These are phyloP conservation scores for Bedellia somnulentella DNA, from an alignment of 2,888 invertebrate genomes.

Conservation along the genomic window DNA sequence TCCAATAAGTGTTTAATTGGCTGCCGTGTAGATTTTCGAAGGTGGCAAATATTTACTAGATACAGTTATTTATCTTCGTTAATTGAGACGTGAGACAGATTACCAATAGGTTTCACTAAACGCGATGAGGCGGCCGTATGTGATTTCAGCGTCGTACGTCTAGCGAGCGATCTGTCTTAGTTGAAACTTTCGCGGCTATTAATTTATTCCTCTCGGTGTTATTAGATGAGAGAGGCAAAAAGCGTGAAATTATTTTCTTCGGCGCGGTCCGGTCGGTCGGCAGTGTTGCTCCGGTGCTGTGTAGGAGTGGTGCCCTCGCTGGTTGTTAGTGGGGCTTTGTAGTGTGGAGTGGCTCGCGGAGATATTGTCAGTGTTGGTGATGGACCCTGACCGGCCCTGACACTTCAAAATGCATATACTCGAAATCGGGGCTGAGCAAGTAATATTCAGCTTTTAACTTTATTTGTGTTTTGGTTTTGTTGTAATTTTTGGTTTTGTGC, in stretches of 20 bases:
- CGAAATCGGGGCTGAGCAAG: conserved; percentile 55
- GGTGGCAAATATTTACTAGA: too few relatives aligned
- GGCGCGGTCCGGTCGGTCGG: conserved; percentile 21
- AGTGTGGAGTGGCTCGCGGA: conserved; percentile 12
- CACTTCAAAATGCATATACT: conserved; percentile 47
- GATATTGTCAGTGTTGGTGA: too few relatives aligned
- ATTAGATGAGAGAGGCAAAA: conserved; percentile 48
- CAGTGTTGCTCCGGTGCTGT: conserved; percentile 14
- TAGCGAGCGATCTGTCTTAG: too few relatives aligned
- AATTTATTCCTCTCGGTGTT: conserved; percentile 41
- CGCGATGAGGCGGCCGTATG: too few relatives aligned
- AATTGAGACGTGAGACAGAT: conserved; percentile 28
- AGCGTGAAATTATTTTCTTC: conserved; percentile 58
- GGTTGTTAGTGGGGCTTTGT: conserved; percentile 13
- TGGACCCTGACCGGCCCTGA: conserved; percentile 20
- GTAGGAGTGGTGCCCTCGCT: conserved; percentile 8
- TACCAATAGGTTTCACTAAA: conserved; percentile 25
- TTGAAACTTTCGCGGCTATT: conserved; percentile 47
- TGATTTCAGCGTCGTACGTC: conserved; percentile 20
- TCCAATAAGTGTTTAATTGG: too few relatives aligned
- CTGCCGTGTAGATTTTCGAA: too few relatives aligned
- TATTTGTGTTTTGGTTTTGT: too few relatives aligned
- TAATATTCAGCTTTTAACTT: too few relatives aligned
- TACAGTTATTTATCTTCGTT: too few relatives aligned
- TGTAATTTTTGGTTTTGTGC: too few relatives aligned